These are phyloP conservation scores for Argyrosomus japonicus DNA, from an alignment of 2,113 vertebrate genomes.

Conservation along the genomic window DNA sequence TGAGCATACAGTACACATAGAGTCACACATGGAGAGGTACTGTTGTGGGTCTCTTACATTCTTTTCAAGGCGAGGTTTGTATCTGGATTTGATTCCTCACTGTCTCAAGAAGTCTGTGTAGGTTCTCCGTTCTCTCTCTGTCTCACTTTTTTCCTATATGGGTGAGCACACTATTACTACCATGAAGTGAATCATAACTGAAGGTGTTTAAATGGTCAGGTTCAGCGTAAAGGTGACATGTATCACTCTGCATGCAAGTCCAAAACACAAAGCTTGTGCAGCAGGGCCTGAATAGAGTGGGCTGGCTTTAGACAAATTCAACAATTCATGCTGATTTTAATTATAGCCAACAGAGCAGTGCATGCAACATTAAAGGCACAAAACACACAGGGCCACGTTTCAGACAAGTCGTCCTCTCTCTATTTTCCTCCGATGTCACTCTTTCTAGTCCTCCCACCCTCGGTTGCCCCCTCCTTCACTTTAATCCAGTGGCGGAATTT, in stretches of 20 bases:
- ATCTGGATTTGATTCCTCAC: not conserved
- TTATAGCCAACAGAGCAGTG: conserved; percentile 65
- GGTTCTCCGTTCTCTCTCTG: not conserved
- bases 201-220: not conserved
- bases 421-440: conserved; percentile 63
- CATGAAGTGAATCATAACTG: not conserved
- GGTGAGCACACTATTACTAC: not conserved
- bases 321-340: conserved; percentile 76
- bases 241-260: conserved; percentile 32
- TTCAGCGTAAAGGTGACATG: conserved; percentile 37
- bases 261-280: conserved; percentile 10
- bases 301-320: conserved; percentile 56
- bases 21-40: not conserved
- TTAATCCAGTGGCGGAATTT: conserved; percentile 84
- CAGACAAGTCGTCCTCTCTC: conserved; percentile 57
- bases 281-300: not conserved
- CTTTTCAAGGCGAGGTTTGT: not conserved
- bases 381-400: conserved; percentile 56
- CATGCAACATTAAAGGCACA: conserved; percentile 55
- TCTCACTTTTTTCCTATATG: not conserved
- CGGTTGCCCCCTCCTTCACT: conserved; percentile 70
- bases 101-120: not conserved
- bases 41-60: not conserved
- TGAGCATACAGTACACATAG: not conserved
- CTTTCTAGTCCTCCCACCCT: conserved; percentile 59